Evolutionary conservation across 2,797 vertebrate genomes (phyloP).

Genomic region (Schizopygopsis pylzovi): DNA sequence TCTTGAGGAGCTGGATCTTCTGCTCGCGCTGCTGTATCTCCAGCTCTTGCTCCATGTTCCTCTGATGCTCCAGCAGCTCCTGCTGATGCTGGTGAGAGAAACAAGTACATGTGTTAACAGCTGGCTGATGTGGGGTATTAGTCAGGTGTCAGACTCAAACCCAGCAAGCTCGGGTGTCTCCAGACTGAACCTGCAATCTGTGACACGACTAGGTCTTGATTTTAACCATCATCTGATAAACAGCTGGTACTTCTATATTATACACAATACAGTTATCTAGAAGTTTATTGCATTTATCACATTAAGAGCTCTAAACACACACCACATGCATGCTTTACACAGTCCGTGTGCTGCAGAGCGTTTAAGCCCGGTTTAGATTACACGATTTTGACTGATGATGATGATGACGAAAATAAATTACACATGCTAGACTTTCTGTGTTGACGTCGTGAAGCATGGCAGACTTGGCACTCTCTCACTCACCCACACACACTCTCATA

Average conservation of each 20-base stretch:
- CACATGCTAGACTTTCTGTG: too few relatives aligned
- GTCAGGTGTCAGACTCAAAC: neutral
- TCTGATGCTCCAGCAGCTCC: conserved; percentile 94
- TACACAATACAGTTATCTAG: too few relatives aligned
- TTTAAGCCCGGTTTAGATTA: neutral
- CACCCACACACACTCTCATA: too few relatives aligned
- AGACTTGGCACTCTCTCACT: neutral
- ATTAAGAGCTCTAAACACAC: neutral
- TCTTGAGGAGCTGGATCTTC: conserved; percentile 92
- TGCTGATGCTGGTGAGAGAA: conserved; percentile 87
- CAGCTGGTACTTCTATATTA: too few relatives aligned
- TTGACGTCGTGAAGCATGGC: too few relatives aligned
- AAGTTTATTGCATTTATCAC: neutral
- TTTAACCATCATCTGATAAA: neutral
- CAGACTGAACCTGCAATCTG: neutral
- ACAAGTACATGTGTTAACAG: neutral
- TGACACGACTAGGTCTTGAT: neutral
- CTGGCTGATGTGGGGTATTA: neutral
- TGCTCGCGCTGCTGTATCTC: conserved; percentile 96
- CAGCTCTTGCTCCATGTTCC: conserved; percentile 91
- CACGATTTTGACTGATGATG: too few relatives aligned
- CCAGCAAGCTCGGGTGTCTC: neutral
- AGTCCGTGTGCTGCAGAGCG: neutral
- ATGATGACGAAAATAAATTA: too few relatives aligned
- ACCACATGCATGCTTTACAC: neutral